phyloP scores from a whole-genome alignment of 2,113 vertebrate genomes.

The Perca schrenkii region DNA sequence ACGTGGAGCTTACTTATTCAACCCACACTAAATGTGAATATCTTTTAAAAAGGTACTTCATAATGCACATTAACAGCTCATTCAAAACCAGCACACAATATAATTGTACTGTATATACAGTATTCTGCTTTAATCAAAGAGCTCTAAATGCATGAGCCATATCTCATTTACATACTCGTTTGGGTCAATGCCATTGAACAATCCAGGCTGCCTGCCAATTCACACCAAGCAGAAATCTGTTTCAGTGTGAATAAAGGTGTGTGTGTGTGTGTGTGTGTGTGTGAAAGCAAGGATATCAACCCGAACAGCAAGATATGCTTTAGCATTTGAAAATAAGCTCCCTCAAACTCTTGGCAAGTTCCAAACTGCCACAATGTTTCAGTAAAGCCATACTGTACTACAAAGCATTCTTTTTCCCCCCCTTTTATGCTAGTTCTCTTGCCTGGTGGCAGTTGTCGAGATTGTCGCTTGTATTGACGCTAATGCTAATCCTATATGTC shows the following conservation, averaged over 20 bases:
- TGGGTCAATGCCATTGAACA: conserved; percentile 63
- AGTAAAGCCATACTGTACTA: conserved; percentile 35
- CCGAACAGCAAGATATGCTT: conserved; percentile 44
- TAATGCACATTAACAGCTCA: conserved; percentile 45
- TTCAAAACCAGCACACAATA: conserved; percentile 26
- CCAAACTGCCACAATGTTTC: conserved; percentile 45
- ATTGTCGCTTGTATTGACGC: conserved; percentile 70
- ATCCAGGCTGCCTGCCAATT: conserved; percentile 70
- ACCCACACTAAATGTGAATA: neutral
- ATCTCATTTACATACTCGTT: conserved; percentile 71
- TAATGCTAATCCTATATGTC: conserved; percentile 78
- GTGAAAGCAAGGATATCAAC: conserved; percentile 62
- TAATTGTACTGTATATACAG: conserved; percentile 40
- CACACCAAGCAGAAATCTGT: conserved; percentile 54
- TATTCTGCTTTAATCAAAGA: conserved; percentile 59
- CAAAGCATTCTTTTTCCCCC: conserved; percentile 20
- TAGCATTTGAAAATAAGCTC: conserved; percentile 58
- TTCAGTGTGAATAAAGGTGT: conserved; percentile 66
- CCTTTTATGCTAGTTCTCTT: conserved; percentile 40
- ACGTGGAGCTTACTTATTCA: neutral
- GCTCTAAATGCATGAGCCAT: conserved; percentile 50
- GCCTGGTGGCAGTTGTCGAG: conserved; percentile 54
- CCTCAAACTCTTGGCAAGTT: conserved; percentile 52
- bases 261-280: too few relatives aligned
- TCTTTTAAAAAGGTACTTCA: conserved; percentile 38